A percentile compares a stretch with the other conserved stretches of the same genome.
These are phyloP conservation scores for Aricia agestis DNA, from an alignment of 1,140 invertebrate species.

Conservation along the genomic window DNA sequence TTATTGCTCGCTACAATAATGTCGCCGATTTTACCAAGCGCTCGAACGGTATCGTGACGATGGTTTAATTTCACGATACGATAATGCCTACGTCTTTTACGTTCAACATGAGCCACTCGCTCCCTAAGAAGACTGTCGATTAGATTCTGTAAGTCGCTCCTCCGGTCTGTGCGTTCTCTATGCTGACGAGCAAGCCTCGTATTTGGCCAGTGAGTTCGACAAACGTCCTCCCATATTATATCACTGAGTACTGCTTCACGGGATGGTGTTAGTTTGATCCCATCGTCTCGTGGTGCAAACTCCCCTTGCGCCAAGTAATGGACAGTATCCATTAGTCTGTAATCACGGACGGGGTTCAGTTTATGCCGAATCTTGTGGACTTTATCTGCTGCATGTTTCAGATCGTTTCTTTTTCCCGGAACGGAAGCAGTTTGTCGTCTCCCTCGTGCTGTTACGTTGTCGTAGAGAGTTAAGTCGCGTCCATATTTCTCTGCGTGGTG, in stretches of 20 bases:
- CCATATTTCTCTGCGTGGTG: conserved; percentile 67
- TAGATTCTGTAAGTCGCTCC: conserved; percentile 57
- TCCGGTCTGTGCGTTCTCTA: conserved; percentile 47
- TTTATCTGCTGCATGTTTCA: conserved; percentile 58
- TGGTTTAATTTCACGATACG: conserved; percentile 66
- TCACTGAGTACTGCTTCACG: conserved; percentile 69
- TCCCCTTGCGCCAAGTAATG: conserved; percentile 70
- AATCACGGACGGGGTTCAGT: conserved; percentile 64
- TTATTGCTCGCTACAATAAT: conserved; percentile 68
- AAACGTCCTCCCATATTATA: conserved; percentile 72
- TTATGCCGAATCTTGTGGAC: conserved; percentile 66
- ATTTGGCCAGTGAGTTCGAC: conserved; percentile 66
- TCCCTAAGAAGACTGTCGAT: conserved; percentile 66
- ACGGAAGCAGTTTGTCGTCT: conserved; percentile 60
- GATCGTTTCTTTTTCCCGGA: conserved; percentile 59
- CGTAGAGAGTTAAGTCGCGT: conserved; percentile 64
- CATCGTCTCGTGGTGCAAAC: conserved; percentile 66
- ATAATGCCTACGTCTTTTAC: conserved; percentile 59
- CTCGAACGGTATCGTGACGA: conserved; percentile 55
- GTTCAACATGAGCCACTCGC: conserved; percentile 60
- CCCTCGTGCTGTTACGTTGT: conserved; percentile 60
- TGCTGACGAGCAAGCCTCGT: conserved; percentile 52
- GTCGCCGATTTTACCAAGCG: conserved; percentile 65
- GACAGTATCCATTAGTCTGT: conserved; percentile 67
- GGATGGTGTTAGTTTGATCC: conserved; percentile 66